phyloP scores from a whole-genome alignment of 2,113 vertebrate species.

The Psophia crepitans region DNA sequence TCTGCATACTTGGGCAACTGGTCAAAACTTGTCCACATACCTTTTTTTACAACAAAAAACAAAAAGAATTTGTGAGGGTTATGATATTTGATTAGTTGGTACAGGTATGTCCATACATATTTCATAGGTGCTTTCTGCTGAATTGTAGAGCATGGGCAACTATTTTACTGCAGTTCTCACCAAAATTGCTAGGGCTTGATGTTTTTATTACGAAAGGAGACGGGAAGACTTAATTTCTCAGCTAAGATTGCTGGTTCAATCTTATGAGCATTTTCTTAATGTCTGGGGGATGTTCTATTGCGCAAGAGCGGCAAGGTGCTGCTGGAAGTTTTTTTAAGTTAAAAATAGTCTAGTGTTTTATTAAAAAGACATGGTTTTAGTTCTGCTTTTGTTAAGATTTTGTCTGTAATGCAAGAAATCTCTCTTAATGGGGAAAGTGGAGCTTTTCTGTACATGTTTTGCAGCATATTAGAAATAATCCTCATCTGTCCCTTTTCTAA shows the following conservation, averaged over 20 bases:
- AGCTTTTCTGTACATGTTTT: background rate
- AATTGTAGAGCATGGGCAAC: background rate
- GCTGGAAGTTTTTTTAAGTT: background rate
- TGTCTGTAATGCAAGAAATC: background rate
- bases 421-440: background rate
- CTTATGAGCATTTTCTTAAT: background rate
- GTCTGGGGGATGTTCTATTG: accelerated
- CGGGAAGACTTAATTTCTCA: accelerated
- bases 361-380: background rate
- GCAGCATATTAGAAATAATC: background rate
- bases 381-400: background rate
- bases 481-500: background rate
- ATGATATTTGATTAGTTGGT: background rate
- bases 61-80: background rate
- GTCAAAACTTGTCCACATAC: background rate
- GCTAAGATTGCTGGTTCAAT: background rate
- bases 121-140: background rate
- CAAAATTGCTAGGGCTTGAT: background rate
- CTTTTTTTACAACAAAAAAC: background rate
- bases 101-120: background rate
- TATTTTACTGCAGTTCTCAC: background rate
- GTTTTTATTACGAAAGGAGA: background rate
- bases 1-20: background rate
- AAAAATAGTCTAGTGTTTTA: background rate
- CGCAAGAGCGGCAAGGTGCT: background rate